Evolutionary conservation across 64 coral and sea anemone species (phyloP).

Genomic region (Porites lutea): DNA sequence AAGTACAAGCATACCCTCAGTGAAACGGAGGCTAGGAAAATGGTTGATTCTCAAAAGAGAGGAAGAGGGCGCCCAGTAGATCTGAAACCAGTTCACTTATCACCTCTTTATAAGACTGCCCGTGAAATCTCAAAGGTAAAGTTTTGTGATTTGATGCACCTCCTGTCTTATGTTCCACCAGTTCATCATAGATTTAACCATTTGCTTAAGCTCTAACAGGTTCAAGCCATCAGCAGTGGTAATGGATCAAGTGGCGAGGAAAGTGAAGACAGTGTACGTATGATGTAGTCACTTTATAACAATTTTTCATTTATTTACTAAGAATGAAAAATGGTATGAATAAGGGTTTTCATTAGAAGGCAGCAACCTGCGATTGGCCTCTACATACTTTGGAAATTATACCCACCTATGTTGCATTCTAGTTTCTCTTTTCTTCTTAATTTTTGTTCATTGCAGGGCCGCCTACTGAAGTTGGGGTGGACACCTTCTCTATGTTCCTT

Average conservation of each 20-base stretch:
- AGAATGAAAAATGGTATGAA: conserved; percentile 26
- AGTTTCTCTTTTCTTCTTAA: conserved; percentile 24
- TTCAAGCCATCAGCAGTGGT: conserved; percentile 29
- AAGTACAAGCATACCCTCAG: conserved; percentile 56
- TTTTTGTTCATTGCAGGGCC: conserved; percentile 14
- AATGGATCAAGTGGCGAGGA: conserved; percentile 28
- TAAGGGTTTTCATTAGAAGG: conserved; percentile 31
- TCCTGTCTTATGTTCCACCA: conserved; percentile 67
- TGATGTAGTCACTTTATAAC: conserved; percentile 17
- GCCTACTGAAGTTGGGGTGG: conserved; percentile 21
- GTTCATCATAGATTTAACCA: conserved; percentile 79
- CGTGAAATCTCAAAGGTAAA: conserved; percentile 69
- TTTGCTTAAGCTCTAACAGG: conserved; percentile 44
- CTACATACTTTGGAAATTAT: conserved; percentile 34
- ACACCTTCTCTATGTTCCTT: conserved; percentile 1
- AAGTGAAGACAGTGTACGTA: conserved; percentile 23
- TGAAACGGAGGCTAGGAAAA: conserved; percentile 76
- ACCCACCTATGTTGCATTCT: conserved; percentile 14
- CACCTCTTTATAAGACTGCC: conserved; percentile 14
- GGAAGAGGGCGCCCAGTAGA: conserved; percentile 44
- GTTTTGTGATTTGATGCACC: conserved; percentile 64
- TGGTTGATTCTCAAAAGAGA: conserved; percentile 65
- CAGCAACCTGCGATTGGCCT: neutral
- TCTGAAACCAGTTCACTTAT: conserved; percentile 54
- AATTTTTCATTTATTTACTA: conserved; percentile 18